Percentiles rank a stretch among this genome's conserved stretches.
phyloP scores from a whole-genome alignment of 1,140 invertebrate genomes.

The Scaptomyza hsui region DNA sequence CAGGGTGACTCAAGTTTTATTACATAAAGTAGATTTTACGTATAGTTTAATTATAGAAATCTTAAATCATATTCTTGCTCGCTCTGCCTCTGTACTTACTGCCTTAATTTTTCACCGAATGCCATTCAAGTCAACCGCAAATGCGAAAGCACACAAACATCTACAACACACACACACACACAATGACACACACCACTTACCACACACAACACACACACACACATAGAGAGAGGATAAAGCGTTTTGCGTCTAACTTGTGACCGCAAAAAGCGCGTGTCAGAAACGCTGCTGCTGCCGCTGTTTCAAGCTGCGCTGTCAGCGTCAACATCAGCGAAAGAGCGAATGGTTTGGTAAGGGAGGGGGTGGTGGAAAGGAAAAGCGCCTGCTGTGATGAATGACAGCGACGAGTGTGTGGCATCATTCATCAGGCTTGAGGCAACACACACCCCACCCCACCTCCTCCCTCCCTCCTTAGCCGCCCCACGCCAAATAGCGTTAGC shows the following conservation, averaged over 20 bases:
- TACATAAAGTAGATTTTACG: too few relatives aligned
- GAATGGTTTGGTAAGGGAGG: not conserved
- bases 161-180: slow-evolving; percentile 1
- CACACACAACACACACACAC: slow-evolving; percentile 33
- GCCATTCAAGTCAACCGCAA: slow-evolving; percentile 59
- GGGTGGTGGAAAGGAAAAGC: not conserved
- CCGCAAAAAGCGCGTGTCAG: slow-evolving; percentile 68
- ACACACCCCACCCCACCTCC: not conserved
- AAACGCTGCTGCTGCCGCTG: not conserved
- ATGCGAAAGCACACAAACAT: slow-evolving; percentile 28
- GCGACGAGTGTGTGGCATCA: slow-evolving; percentile 70
- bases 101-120: slow-evolving; percentile 60
- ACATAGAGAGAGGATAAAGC: slow-evolving; percentile 1
- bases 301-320: slow-evolving; percentile 32
- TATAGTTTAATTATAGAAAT: slow-evolving; percentile 6
- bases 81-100: not conserved
- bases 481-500: slow-evolving; percentile 2
- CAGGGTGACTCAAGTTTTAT: too few relatives aligned
- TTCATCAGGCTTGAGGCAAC: slow-evolving; percentile 60
- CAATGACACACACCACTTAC: too few relatives aligned
- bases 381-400: slow-evolving; percentile 71
- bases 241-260: slow-evolving; percentile 44
- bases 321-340: slow-evolving; percentile 16
- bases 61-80: slow-evolving; percentile 9
- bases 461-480: too few relatives aligned